Evolutionary conservation across 2,113 vertebrate genomes (phyloP).

Genomic region (Pelodiscus sinensis): DNA sequence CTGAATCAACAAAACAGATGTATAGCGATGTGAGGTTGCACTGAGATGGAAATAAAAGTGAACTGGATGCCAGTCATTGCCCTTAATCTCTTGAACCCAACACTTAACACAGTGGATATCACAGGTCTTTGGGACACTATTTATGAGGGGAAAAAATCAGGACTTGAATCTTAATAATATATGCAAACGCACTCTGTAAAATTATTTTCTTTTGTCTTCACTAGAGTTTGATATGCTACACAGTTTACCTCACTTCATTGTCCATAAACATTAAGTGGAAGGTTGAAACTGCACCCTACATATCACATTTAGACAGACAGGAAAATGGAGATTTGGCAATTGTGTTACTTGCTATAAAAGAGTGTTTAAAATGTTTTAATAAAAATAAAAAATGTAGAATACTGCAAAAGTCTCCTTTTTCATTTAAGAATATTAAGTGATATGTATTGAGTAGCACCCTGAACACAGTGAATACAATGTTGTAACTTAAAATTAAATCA

Average conservation of each 20-base stretch:
- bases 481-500: not conserved
- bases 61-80: conserved; percentile 82
- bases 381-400: conserved; percentile 6
- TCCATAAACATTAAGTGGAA: conserved; percentile 34
- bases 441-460: not conserved
- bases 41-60: conserved; percentile 87
- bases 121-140: conserved; percentile 77
- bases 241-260: conserved; percentile 40
- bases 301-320: not conserved
- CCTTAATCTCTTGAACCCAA: conserved; percentile 83
- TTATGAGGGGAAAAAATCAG: conserved; percentile 74
- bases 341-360: not conserved
- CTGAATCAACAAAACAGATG: conserved; percentile 99
- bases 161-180: conserved; percentile 81
- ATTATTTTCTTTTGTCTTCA: conserved; percentile 73
- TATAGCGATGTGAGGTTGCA: conserved; percentile 89
- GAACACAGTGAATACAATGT: not conserved
- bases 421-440: not conserved
- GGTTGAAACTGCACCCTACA: not conserved
- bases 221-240: conserved; percentile 26
- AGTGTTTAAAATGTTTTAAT: conserved; percentile 18
- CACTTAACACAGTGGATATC: conserved; percentile 82
- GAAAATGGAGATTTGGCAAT: conserved; percentile 16
- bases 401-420: not conserved
- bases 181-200: conserved; percentile 76